These are phyloP conservation scores for Leucoraja erinaceus DNA, from an alignment of 2,113 vertebrate genomes.

Conservation along the genomic window DNA sequence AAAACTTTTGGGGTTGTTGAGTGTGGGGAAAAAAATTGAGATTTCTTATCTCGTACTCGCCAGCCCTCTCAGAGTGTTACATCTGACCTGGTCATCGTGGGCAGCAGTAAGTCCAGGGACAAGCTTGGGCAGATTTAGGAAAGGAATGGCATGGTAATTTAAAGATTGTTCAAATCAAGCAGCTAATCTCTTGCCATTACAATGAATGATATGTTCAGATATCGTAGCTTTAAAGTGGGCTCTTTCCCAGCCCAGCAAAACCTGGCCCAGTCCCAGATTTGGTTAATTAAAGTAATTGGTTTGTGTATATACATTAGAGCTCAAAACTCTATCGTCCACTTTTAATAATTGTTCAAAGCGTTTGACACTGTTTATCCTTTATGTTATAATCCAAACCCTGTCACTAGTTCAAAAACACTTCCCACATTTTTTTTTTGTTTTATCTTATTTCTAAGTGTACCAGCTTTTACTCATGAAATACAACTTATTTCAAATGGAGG, in stretches of 20 bases:
- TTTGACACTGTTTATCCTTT: slow-evolving; percentile 21
- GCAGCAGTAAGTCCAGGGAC: neutral
- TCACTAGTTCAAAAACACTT: slow-evolving; percentile 19
- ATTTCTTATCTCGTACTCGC: neutral
- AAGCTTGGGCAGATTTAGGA: neutral
- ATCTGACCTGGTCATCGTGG: neutral
- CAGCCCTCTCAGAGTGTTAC: neutral
- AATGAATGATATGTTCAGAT: neutral
- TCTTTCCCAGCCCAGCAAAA: neutral
- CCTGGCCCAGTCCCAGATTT: neutral
- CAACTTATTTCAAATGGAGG: neutral
- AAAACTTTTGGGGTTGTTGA: neutral
- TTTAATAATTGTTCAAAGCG: slow-evolving; percentile 18
- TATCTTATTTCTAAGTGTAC: neutral
- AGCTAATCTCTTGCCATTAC: neutral
- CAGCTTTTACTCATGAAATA: neutral
- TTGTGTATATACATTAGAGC: neutral
- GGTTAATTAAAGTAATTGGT: slow-evolving; percentile 16
- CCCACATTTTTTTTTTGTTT: slow-evolving; percentile 14
- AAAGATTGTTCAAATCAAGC: neutral
- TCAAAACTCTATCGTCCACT: neutral
- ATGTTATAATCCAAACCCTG: slow-evolving; percentile 13
- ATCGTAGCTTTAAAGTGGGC: neutral
- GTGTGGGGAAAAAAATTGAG: neutral
- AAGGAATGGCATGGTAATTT: neutral